Evolutionary conservation across 2,888 invertebrate species (phyloP), one percentile per base, ranked within the genome.

Genomic region (Apamea anceps): DNA sequence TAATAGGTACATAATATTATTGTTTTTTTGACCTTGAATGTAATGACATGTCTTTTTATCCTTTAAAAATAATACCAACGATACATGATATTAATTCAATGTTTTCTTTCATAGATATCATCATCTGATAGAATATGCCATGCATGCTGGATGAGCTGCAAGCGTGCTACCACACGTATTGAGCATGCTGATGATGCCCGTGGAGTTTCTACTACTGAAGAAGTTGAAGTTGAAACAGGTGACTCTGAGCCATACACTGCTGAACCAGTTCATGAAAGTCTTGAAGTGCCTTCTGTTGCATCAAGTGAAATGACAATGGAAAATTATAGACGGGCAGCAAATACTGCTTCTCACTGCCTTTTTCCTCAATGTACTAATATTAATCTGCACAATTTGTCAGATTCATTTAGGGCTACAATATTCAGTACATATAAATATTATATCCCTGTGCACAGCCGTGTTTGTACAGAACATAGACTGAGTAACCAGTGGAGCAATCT

Each of bases 261-360:
- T 42, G 72, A 72, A 72, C 15, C 72, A 75, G 75, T 75, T 57
- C 0, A 45, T 51, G 72, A 68, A 72, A 72, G 13, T 72, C 28
- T 42, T 0, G 21, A 72, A 72, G 60, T 60, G 7, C 57, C 21
- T 57, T 12, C 72, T 72, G 45, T 62, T 76, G 60, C 1, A 71
- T 62, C 62, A 4, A 48, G 72, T 0, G n/a, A 62, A 0, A 76
- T 62, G 0, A 71, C 32, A 37, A 0, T 71, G 18, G 75, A 62
- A 75, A 75, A 70, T 62, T 76, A 70, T 37, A 76, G 70, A 76
- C 62, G 75, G n/a, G 70, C 60, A 76, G 70, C 70, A 62, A 76
- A 76, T 76, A 76, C 75, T 37, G 74, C 65, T 74, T 74, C 74
- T n/a, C 74, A 54, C 42, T 66, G 51, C 54, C 51, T 74, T 74